phyloP scores from a whole-genome alignment of 1,140 invertebrate genomes.

The Diorhabda carinulata region DNA sequence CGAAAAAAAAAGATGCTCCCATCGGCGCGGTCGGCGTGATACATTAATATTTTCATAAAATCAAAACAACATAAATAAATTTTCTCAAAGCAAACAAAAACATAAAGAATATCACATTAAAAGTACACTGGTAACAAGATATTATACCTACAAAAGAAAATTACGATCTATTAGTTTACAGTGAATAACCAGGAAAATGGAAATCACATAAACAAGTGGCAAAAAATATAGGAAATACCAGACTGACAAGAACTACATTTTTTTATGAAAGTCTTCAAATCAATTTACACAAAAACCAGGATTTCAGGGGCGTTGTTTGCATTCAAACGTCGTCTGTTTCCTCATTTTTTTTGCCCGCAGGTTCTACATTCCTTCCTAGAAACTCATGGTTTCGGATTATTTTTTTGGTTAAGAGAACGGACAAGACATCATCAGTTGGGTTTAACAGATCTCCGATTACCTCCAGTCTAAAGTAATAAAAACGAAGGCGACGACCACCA shows the following conservation, averaged over 20 bases:
- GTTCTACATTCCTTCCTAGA: slow-evolving; percentile 21
- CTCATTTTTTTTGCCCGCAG: slow-evolving; percentile 13
- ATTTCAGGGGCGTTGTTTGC: slow-evolving; percentile 8
- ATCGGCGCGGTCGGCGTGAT: slow-evolving; percentile 15
- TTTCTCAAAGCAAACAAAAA: slow-evolving; percentile 1
- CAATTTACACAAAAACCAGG: slow-evolving; percentile 18
- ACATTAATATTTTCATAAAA: slow-evolving; percentile 11
- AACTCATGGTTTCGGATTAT: slow-evolving; percentile 1
- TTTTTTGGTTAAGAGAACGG: too few species aligned
- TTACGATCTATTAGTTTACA: too few species aligned
- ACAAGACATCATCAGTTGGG: background rate
- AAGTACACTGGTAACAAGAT: too few species aligned
- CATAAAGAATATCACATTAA: background rate
- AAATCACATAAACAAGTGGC: too few species aligned
- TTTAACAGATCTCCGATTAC: slow-evolving; percentile 14
- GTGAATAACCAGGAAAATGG: too few species aligned
- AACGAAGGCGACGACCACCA: slow-evolving; percentile 17
- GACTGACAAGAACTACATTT: background rate
- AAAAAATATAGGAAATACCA: background rate
- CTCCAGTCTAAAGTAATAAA: slow-evolving; percentile 10
- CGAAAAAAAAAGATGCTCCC: background rate
- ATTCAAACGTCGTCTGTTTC: slow-evolving; percentile 11
- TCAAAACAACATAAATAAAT: slow-evolving; percentile 5
- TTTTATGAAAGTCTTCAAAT: slow-evolving; percentile 20
- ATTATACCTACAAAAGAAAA: too few species aligned